Evolutionary conservation across 2,888 invertebrate genomes (phyloP).

Genomic region (Allolobophora icterica): DNA sequence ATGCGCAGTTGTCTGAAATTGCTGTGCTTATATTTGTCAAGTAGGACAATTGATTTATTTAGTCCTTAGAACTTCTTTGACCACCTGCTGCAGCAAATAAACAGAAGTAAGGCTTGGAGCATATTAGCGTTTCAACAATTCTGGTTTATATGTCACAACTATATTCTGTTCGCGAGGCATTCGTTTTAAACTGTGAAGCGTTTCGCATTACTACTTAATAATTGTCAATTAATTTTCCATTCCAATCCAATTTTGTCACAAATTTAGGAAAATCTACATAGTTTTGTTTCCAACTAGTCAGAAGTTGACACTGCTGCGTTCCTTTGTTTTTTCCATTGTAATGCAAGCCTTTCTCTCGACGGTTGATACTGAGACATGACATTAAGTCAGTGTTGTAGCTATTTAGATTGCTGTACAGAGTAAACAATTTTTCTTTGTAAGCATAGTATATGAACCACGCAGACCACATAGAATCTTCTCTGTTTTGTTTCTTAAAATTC

Average conservation of each 20-base stretch:
- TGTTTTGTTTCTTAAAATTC: neutral
- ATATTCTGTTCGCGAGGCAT: too few relatives aligned
- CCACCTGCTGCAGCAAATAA: too few relatives aligned
- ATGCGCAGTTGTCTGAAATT: too few relatives aligned
- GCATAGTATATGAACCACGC: neutral
- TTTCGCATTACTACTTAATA: neutral
- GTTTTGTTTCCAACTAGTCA: neutral
- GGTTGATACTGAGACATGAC: neutral
- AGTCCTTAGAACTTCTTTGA: too few relatives aligned
- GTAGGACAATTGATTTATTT: too few relatives aligned
- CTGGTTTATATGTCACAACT: too few relatives aligned
- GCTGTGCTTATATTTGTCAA: too few relatives aligned
- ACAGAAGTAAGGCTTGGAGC: too few relatives aligned
- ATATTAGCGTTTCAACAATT: too few relatives aligned
- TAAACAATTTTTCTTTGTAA: neutral
- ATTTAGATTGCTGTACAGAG: neutral
- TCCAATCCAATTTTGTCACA: neutral
- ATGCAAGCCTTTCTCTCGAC: neutral
- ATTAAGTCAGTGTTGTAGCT: neutral
- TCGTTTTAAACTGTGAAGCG: too few relatives aligned
- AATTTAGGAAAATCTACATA: neutral
- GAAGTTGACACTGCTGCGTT: neutral
- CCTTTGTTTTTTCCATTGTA: neutral
- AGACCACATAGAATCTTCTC: neutral
- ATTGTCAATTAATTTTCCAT: neutral